These are phyloP conservation scores for Pollenia amentaria DNA, from an alignment of 2,888 invertebrate genomes.

Conservation along the genomic window DNA sequence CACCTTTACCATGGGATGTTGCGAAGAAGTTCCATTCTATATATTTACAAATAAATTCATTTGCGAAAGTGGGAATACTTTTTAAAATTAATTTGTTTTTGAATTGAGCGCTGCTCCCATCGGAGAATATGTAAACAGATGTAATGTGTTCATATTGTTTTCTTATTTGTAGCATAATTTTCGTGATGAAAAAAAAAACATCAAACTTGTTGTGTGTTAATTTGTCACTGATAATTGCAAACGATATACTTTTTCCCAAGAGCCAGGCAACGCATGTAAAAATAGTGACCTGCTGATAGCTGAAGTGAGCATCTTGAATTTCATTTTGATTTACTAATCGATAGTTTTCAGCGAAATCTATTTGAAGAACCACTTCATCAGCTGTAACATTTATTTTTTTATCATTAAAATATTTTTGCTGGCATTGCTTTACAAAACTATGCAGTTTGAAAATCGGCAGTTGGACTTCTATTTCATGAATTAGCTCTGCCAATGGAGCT, in stretches of 20 bases:
- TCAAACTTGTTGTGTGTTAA: too few relatives aligned
- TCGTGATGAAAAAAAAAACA: constrained; percentile 60
- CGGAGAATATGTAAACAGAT: constrained; percentile 55
- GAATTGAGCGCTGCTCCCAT: too few relatives aligned
- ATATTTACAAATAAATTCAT: too few relatives aligned
- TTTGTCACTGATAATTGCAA: constrained; percentile 61
- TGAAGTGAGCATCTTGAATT: too few relatives aligned
- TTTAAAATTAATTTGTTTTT: too few relatives aligned
- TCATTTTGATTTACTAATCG: too few relatives aligned
- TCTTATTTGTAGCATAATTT: constrained; percentile 43
- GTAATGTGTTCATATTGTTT: constrained; percentile 44
- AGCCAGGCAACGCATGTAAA: too few relatives aligned
- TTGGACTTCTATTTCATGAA: too few relatives aligned
- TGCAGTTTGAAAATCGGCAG: constrained; percentile 59
- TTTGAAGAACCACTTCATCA: constrained; percentile 51
- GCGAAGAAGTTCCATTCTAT: too few relatives aligned
- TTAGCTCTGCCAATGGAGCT: constrained; percentile 48
- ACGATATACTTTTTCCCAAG: constrained; percentile 42
- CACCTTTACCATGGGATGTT: too few relatives aligned
- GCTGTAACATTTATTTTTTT: constrained; percentile 31
- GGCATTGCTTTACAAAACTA: constrained; percentile 51
- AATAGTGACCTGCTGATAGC: constrained; percentile 58
- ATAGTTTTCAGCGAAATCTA: constrained; percentile 52
- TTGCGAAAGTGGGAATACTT: too few relatives aligned
- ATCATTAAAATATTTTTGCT: constrained; percentile 47